Percentiles rank a stretch among this genome's conserved stretches.
These are phyloP conservation scores for Cremastinae sp. DNA, from an alignment of 2,888 invertebrate species.

Conservation along the genomic window DNA sequence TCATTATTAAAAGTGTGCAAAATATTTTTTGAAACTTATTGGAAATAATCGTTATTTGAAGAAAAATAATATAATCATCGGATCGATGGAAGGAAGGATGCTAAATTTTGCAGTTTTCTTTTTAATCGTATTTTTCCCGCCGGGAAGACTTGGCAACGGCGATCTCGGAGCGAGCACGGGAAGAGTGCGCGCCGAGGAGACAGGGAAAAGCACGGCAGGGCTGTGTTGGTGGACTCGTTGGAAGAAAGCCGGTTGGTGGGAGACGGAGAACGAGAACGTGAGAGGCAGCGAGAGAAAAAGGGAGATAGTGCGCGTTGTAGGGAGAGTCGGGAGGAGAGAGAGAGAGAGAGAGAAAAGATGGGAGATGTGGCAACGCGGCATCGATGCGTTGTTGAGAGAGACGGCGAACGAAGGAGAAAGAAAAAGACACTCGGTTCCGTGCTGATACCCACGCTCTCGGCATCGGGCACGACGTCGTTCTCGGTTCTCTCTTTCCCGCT, in stretches of 20 bases:
- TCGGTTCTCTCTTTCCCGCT: conserved; percentile 55
- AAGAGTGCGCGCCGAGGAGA: conserved; percentile 50
- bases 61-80: too few species aligned
- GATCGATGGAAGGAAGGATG: neutral
- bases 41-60: too few species aligned
- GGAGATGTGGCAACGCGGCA: conserved; percentile 76
- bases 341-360: conserved; percentile 20
- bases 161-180: conserved; percentile 14
- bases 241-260: conserved; percentile 46
- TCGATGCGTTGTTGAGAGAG: conserved; percentile 70
- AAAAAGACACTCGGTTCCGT: conserved; percentile 77
- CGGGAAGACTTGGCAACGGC: conserved; percentile 69
- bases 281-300: conserved; percentile 80
- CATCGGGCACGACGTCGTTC: conserved; percentile 65
- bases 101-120: conserved; percentile 63
- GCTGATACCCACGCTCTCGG: conserved; percentile 81
- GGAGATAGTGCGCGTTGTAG: conserved; percentile 74
- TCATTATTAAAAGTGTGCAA: too few species aligned
- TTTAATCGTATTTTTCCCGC: conserved; percentile 79
- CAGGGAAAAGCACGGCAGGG: conserved; percentile 61
- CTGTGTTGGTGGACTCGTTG: conserved; percentile 14
- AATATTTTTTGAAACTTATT: too few species aligned
- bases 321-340: conserved; percentile 16
- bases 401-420: conserved; percentile 22
- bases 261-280: conserved; percentile 52